Evolutionary conservation across 92 coral and sea anemone genomes (phyloP), one percentile per base, ranked within the genome.

Genomic region (Epizoanthus rinbou): DNA sequence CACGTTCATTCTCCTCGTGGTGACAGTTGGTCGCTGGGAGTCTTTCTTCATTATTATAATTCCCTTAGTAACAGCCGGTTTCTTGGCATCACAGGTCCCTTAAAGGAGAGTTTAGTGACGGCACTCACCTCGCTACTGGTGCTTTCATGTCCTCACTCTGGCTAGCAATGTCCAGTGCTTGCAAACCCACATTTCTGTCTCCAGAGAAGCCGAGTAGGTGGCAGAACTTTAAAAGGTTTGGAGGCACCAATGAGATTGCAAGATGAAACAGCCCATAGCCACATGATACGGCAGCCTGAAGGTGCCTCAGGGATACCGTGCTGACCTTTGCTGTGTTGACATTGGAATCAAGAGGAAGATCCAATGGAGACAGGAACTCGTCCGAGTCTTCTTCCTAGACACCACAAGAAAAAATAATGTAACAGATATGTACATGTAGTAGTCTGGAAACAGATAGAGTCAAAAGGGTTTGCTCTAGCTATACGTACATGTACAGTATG

Each of bases 101-200:
- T n/a, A n/a, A n/a, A n/a, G n/a, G n/a, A n/a, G n/a, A n/a, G n/a
- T n/a, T n/a, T n/a, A n/a, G n/a, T 35, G 39, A 35, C 4, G 39
- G 39, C 15, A 18, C 69, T 53, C 41, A 95, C 98, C 98, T 89
- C 79, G 98, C 97, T 9, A 95, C 95, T 7, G 97, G 98, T n/a
- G 98, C 98, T 69, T 95, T 95, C 92, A 95, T 94, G 73, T 95
- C 98, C 21, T 95, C 95, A 90, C 98, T 95, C 82, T 91, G 90
- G 81, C 98, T 93, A 47, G 97, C 98, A 71, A 93, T 87, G 79
- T 93, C 92, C 79, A 95, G 69, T 13, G 97, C 97, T 74, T 89
- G 92, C 6, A 95, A 81, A 45, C 98, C 98, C 17, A 95, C 94
- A 75, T 93, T 97, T 60, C 97, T 88, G 75, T 95, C 94, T 9